phyloP scores from a whole-genome alignment of 2,888 invertebrate species.

The Ametastegia equiseti region DNA sequence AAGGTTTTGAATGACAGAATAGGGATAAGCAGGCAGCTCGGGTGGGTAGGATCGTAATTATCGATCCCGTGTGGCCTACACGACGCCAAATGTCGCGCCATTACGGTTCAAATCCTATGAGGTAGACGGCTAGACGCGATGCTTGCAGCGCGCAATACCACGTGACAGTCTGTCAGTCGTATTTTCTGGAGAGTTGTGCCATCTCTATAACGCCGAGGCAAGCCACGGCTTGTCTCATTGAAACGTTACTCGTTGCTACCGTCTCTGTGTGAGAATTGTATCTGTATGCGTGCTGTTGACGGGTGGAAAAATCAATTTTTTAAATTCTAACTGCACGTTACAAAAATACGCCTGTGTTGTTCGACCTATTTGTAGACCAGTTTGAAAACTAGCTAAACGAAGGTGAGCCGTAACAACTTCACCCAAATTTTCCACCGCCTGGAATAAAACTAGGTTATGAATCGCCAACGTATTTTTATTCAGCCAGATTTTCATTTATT shows the following conservation, averaged over 20 bases:
- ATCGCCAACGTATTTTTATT: constrained; percentile 29
- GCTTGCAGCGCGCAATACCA: background rate
- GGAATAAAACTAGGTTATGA: constrained; percentile 26
- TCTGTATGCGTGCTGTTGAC: constrained; percentile 5
- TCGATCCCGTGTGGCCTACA: background rate
- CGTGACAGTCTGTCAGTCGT: constrained; percentile 10
- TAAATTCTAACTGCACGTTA: background rate
- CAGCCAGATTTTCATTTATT: background rate
- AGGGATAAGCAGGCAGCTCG: background rate
- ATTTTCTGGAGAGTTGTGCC: constrained; percentile 1
- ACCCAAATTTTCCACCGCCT: background rate
- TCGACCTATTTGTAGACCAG: background rate
- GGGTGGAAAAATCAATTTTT: constrained; percentile 27
- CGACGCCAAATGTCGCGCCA: background rate
- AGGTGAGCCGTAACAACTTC: background rate
- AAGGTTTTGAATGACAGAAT: background rate
- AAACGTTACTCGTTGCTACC: too few species aligned
- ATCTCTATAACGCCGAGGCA: background rate
- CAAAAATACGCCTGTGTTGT: constrained; percentile 25
- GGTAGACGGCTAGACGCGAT: background rate
- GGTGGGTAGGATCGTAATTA: background rate
- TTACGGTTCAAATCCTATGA: background rate
- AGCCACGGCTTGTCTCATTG: background rate
- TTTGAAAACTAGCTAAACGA: background rate
- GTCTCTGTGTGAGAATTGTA: background rate